Base-by-base conservation (phyloP, 2,888 invertebrate species). In the Gastrophysa polygoni region DNA sequence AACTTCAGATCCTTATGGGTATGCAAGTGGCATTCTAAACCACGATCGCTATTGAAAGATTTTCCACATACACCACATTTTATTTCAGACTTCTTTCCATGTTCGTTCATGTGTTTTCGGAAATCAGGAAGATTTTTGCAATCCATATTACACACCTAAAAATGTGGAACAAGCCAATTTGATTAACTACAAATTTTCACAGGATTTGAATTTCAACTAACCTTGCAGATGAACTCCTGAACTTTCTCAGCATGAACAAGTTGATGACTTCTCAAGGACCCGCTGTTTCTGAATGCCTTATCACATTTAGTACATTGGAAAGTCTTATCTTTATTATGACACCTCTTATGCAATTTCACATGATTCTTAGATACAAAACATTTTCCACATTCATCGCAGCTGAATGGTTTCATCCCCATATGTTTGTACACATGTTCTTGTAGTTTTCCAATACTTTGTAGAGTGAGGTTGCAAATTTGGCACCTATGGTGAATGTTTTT, bases 401-500 rank as follows among this genome's bases (percentile, higher is more conserved):
- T 71, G 49, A 68, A 75, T 1, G 76, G 76, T 65, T 73, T 76
- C 8, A 73, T 44, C 2, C 76, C 76, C 49, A 74, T 68, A 61
- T 77, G 77, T 43, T 68, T 64, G 55, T 76, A 75, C 59, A 74
- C 67, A 59, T 77, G 77, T 29, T 73, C 73, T 47, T 73, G 69
- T 20, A 77, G 59, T 63, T 74, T 74, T 14, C 72, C 68, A 21
- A 74, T 54, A 51, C 72, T 75, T 65, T 75, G 73, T 29, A 73
- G 75, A 8, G 74, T 69, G 18, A 71, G 61, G 47, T 75, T 67
- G 51, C 77, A 77, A 38, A 75, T 70, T 21, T 71, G 67, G 56
- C 77, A 77, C n/a, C 68, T 68, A 28, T 38, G 58, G 59, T n/a
- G n/a, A n/a, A n/a, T n/a, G n/a, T n/a, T n/a, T n/a, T n/a, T n/a